Conservation (phyloP, 2,888 invertebrate species). For the Podotricha telesiphe region DNA sequence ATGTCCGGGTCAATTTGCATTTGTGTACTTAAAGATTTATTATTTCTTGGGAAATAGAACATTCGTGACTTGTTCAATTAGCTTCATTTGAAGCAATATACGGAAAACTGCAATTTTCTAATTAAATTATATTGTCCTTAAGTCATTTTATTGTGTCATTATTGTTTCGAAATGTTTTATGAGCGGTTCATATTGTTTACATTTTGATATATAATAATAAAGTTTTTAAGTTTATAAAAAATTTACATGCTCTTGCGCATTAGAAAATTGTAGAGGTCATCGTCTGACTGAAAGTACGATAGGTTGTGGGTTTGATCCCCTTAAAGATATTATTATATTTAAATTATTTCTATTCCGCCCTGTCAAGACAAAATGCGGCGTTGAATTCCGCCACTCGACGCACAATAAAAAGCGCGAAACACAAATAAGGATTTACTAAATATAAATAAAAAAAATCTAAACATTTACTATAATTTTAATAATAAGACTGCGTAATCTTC, state of each 20-base stretch:
- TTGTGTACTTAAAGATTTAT: constrained; percentile 28
- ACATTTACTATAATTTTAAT: not conserved
- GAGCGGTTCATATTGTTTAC: not conserved
- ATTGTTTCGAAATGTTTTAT: not conserved
- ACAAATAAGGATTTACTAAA: too few species aligned
- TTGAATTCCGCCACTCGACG: too few species aligned
- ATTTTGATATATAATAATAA: not conserved
- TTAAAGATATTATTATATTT: too few species aligned
- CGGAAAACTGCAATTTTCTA: constrained; percentile 11
- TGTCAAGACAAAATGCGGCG: too few species aligned
- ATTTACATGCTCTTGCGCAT: too few species aligned
- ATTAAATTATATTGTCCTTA: constrained; percentile 12
- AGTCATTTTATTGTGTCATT: constrained; percentile 12
- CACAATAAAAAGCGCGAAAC: too few species aligned
- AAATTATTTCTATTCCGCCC: too few species aligned
- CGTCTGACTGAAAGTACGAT: too few species aligned
- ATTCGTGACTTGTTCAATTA: constrained; percentile 34
- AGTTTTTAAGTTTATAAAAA: too few species aligned
- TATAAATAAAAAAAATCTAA: too few species aligned
- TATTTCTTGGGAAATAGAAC: constrained; percentile 29
- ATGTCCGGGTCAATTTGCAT: constrained; percentile 36
- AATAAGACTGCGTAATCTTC: not conserved
- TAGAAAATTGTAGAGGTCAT: too few species aligned
- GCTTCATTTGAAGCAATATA: constrained; percentile 4
- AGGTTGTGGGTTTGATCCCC: too few species aligned